phyloP scores from a whole-genome alignment of 2,888 invertebrate species.

The Hyposoter dolosus region DNA sequence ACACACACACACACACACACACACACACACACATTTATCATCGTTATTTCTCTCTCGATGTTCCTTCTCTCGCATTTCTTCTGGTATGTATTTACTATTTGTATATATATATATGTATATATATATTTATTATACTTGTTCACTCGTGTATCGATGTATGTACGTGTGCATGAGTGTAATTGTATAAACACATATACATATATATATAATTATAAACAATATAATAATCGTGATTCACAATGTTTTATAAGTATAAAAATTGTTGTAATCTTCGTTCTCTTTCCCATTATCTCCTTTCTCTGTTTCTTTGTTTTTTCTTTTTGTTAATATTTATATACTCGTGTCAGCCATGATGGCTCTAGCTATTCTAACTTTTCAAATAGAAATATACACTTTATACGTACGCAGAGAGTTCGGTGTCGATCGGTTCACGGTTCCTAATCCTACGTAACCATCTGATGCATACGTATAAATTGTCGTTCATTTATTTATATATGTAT shows the following conservation, averaged over 20 bases:
- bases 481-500: conserved; percentile 76
- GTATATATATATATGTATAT: conserved; percentile 34
- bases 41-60: conserved; percentile 53
- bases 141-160: conserved; percentile 16
- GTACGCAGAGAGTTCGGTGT: conserved; percentile 52
- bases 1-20: conserved; percentile 19
- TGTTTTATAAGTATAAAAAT: conserved; percentile 82
- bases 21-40: conserved; percentile 5
- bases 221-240: conserved; percentile 77
- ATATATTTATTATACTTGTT: conserved; percentile 11
- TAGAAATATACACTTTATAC: conserved; percentile 77
- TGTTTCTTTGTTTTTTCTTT: conserved; percentile 69
- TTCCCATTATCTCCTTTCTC: conserved; percentile 69
- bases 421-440: conserved; percentile 1
- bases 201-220: conserved; percentile 73
- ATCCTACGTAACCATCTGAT: background rate
- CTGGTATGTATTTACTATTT: conserved; percentile 32
- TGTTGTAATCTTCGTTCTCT: conserved; percentile 74
- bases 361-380: conserved; percentile 81
- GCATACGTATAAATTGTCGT: conserved; percentile 69
- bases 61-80: conserved; percentile 52
- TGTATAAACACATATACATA: conserved; percentile 66
- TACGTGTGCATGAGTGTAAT: conserved; percentile 26
- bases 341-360: conserved; percentile 78
- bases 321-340: conserved; percentile 76